Conservation (phyloP, 2,113 vertebrate genomes). For the Excalfactoria chinensis region DNA sequence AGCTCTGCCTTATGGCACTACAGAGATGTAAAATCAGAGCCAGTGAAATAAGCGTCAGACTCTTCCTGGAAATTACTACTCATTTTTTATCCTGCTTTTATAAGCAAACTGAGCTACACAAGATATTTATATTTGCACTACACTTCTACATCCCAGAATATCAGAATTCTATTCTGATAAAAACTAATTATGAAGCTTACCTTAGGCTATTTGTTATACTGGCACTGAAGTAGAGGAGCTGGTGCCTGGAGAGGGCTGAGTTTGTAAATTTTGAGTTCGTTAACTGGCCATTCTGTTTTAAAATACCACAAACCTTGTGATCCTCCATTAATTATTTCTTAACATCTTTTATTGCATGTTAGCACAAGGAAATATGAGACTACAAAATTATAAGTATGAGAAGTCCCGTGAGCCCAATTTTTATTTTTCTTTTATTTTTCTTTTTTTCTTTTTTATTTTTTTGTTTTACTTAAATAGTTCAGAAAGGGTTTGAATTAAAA, state of each 20-base stretch:
- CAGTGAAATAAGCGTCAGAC: neutral
- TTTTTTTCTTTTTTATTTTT: neutral
- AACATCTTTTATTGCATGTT: neutral
- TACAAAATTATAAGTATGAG: neutral
- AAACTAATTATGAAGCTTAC: neutral
- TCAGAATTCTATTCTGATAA: neutral
- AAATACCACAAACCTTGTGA: neutral
- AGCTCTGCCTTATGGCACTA: neutral
- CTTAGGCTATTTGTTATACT: neutral
- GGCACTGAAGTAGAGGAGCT: neutral
- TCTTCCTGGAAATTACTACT: neutral
- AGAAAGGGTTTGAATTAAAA: neutral
- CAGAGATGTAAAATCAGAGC: neutral
- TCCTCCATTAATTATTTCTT: neutral
- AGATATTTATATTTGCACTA: neutral
- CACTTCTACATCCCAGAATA: neutral
- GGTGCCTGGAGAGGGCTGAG: neutral
- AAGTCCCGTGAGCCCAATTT: neutral
- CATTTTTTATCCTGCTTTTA: neutral
- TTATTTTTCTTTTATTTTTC: neutral
- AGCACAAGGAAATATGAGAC: neutral
- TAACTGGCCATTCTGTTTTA: neutral
- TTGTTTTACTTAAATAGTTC: neutral
- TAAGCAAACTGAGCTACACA: neutral
- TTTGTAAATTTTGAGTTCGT: neutral